Conservation (phyloP, 2,888 invertebrate genomes). For the Kryphioiulus occultus region DNA sequence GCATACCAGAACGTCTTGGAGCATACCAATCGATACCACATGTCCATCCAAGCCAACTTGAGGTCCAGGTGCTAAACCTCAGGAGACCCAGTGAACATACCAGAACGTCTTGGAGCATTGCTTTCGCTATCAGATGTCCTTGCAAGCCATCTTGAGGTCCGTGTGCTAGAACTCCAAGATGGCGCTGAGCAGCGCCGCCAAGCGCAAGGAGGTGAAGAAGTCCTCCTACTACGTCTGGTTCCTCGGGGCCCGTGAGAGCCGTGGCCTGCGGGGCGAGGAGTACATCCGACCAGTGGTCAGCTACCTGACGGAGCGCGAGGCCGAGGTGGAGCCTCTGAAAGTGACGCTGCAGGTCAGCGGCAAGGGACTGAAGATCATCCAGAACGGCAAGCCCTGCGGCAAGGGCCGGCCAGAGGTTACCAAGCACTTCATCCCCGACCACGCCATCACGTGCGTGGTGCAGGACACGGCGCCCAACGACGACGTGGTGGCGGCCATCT, state of each 20-base stretch:
- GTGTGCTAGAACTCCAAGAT: conserved; percentile 50
- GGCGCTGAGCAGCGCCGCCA: conserved; percentile 56
- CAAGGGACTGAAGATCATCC: conserved; percentile 93
- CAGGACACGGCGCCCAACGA: conserved; percentile 73
- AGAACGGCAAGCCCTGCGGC: conserved; percentile 67
- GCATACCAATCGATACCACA: too few species aligned
- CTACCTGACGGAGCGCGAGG: conserved; percentile 82
- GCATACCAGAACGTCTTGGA: too few species aligned
- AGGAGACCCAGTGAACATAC: too few species aligned
- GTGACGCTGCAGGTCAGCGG: conserved; percentile 87
- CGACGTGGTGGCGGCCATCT: conserved; percentile 92
- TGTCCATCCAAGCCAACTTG: too few species aligned
- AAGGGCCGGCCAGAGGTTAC: conserved; percentile 68
- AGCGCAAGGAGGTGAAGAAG: conserved; percentile 59
- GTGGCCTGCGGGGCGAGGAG: conserved; percentile 83
- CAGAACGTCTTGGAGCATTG: too few species aligned
- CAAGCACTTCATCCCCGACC: conserved; percentile 93
- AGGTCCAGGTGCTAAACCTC: too few species aligned
- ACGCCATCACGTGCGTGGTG: conserved; percentile 89
- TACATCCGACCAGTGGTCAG: conserved; percentile 84
- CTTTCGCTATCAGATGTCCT: too few species aligned
- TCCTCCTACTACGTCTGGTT: conserved; percentile 69
- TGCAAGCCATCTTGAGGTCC: too few species aligned
- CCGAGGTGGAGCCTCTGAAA: conserved; percentile 86
- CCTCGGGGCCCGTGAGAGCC: conserved; percentile 93